Percentiles rank a stretch among this genome's conserved stretches.
phyloP scores from a whole-genome alignment of 2,113 vertebrate species.

The Tretioscincus oriximinensis region DNA sequence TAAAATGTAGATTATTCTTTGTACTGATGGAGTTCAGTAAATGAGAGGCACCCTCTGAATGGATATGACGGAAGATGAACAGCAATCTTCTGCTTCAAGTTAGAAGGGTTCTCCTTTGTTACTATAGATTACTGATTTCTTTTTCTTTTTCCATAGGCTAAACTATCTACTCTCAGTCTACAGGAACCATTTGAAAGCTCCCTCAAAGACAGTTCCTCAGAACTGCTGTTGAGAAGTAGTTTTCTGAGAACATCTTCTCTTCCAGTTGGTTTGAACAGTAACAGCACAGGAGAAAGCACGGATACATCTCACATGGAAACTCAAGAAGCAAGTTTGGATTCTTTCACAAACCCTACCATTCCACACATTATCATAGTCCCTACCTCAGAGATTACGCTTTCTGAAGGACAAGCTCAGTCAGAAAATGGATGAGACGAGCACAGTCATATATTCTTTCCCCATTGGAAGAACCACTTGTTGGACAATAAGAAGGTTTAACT shows the following conservation, averaged over 20 bases:
- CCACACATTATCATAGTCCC: constrained; percentile 68
- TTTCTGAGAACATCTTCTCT: constrained; percentile 60
- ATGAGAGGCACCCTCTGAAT: not conserved
- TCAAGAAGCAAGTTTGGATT: constrained; percentile 37
- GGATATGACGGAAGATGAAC: not conserved
- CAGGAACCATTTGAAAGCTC: constrained; percentile 35
- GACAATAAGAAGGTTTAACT: constrained; percentile 61
- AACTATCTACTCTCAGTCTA: constrained; percentile 39
- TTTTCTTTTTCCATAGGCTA: constrained; percentile 37
- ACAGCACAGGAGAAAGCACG: constrained; percentile 20
- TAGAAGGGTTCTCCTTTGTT: not conserved
- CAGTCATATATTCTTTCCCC: constrained; percentile 49
- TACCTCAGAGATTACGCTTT: constrained; percentile 65
- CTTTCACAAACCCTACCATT: constrained; percentile 35
- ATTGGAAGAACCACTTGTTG: constrained; percentile 60
- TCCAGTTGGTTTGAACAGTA: constrained; percentile 54
- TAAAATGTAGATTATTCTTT: no score
- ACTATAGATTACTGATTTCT: not conserved
- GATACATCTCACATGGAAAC: constrained; percentile 7
- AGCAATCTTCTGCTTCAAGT: not conserved
- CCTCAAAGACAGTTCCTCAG: constrained; percentile 8
- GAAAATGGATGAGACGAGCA: constrained; percentile 44
- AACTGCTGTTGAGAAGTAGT: constrained; percentile 32
- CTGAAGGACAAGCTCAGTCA: constrained; percentile 33
- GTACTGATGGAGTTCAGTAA: not conserved